Evolutionary conservation across 2,888 invertebrate species (phyloP).

Genomic region (Linyphia triangularis): DNA sequence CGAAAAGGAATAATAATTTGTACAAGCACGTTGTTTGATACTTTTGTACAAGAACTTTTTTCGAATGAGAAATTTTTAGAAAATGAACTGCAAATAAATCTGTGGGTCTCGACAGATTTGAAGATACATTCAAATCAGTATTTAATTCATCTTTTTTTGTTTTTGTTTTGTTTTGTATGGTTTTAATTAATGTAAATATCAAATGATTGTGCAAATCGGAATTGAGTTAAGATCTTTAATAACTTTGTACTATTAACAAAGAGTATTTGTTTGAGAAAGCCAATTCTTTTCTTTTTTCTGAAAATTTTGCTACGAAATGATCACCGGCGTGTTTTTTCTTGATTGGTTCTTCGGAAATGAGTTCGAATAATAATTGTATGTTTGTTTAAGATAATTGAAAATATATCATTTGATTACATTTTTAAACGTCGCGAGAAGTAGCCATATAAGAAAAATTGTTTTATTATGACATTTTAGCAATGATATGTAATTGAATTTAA

Average conservation of each 20-base stretch:
- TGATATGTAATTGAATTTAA: too few species aligned
- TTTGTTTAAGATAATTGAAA: too few species aligned
- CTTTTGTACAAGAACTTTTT: not conserved
- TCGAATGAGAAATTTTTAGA: not conserved
- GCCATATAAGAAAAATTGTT: too few species aligned
- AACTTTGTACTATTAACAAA: too few species aligned
- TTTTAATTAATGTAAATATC: constrained; percentile 64
- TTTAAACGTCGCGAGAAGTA: too few species aligned
- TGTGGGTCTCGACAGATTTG: constrained; percentile 2
- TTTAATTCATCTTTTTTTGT: constrained; percentile 17
- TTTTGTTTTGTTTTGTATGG: not conserved
- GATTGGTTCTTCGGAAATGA: too few species aligned
- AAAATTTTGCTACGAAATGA: constrained; percentile 42
- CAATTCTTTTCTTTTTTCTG: not conserved
- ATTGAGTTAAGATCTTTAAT: constrained; percentile 8
- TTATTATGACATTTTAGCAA: too few species aligned
- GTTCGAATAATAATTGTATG: too few species aligned
- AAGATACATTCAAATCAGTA: constrained; percentile 26
- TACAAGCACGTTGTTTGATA: too few species aligned
- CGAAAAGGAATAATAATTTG: too few species aligned
- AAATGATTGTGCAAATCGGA: constrained; percentile 40
- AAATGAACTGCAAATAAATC: constrained; percentile 30
- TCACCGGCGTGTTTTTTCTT: constrained; percentile 30
- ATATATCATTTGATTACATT: too few species aligned
- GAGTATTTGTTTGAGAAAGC: not conserved